Evolutionary conservation across 92 coral and sea anemone species (phyloP), one percentile per base, ranked within the genome.

Genomic region (Zoanthus gigantus): DNA sequence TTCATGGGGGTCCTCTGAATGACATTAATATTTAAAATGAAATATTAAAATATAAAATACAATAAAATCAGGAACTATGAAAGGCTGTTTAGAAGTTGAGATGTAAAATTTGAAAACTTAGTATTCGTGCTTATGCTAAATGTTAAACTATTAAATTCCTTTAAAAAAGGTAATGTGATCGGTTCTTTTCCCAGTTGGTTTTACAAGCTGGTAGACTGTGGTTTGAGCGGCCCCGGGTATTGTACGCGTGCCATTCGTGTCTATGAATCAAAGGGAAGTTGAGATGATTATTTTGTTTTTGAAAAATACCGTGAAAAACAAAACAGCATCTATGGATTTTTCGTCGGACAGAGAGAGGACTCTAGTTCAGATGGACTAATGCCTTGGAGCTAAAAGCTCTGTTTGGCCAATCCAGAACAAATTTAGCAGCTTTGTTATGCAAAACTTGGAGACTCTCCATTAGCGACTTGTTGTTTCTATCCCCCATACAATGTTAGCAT

Each of bases 391-490:
- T 84, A 60, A 84, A 76, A 9, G 76, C 89, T 44, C 74, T 50
- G 61, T 61, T 86, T 50, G 74, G 89, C n/a, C 61, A 57, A 76
- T 86, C 61, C 89, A 77, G 74, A 9, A 86, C 79, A 63, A 57
- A 63, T 66, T 76, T 86, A 47, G 84, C 89, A 86, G 89, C 89
- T 86, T 76, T 86, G 76, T 86, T 86, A 44, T 76, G 83, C 76
- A 76, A 29, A 48, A 86, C 89, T 86, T 86, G 89, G 84, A 86
- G 89, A 74, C n/a, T 61, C 60, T 87, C 75, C 85, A 87, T 76
- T 65, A 87, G 65, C 60, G 90, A 63, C 42, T 87, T 73, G 75
- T 87, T 87, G 76, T 31, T 42, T 86, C 76, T 86, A 30, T 77
- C 78, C 90, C 66, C 90, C 90, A 87, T 18, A 77, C 90, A 42